Evolutionary conservation across 1,140 invertebrate species (phyloP).

Genomic region (Luehdorfia chinensis): DNA sequence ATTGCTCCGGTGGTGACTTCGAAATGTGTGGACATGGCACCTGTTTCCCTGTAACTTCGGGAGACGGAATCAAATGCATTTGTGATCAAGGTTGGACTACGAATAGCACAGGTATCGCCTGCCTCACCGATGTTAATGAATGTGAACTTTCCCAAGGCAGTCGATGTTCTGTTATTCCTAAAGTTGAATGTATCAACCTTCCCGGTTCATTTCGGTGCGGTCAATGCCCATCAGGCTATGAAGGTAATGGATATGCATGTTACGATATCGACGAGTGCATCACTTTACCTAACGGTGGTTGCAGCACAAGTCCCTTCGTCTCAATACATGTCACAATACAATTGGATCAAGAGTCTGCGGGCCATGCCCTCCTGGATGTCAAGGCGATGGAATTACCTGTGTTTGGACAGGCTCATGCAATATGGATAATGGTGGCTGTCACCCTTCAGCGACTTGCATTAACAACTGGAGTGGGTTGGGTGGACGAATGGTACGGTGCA

Average conservation of each 20-base stretch:
- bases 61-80: slow-evolving; percentile 84
- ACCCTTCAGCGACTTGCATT: slow-evolving; percentile 87
- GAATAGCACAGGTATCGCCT: slow-evolving; percentile 81
- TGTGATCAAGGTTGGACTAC: slow-evolving; percentile 93
- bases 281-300: slow-evolving; percentile 90
- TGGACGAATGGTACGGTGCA: slow-evolving; percentile 81
- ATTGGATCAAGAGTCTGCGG: slow-evolving; percentile 91
- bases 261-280: slow-evolving; percentile 92
- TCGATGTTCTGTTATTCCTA: slow-evolving; percentile 87
- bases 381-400: slow-evolving; percentile 88
- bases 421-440: slow-evolving; percentile 90
- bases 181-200: slow-evolving; percentile 90
- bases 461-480: slow-evolving; percentile 79
- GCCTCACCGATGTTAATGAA: slow-evolving; percentile 92
- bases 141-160: slow-evolving; percentile 82
- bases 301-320: slow-evolving; percentile 86
- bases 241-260: slow-evolving; percentile 92
- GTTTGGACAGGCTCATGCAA: slow-evolving; percentile 83
- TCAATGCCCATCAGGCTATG: slow-evolving; percentile 88
- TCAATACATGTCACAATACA: slow-evolving; percentile 92
- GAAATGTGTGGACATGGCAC: slow-evolving; percentile 93
- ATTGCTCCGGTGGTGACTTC: slow-evolving; percentile 84
- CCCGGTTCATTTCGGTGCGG: slow-evolving; percentile 92
- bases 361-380: slow-evolving; percentile 90
- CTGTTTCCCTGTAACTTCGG: slow-evolving; percentile 82